Evolutionary conservation across 2,888 invertebrate genomes (phyloP).

Genomic region (Amaurobius ferox): DNA sequence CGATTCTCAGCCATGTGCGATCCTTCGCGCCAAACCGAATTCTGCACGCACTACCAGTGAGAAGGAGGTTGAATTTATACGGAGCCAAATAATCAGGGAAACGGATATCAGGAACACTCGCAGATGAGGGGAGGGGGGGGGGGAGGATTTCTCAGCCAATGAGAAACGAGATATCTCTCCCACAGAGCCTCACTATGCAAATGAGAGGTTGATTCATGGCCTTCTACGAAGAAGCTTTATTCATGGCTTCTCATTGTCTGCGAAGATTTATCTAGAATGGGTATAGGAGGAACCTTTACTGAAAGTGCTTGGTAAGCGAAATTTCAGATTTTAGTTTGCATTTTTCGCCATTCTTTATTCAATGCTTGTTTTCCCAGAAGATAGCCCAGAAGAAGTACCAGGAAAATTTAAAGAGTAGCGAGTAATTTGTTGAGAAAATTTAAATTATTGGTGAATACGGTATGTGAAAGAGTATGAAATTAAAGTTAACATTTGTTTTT

Average conservation of each 20-base stretch:
- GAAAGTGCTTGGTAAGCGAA: slow-evolving; percentile 1
- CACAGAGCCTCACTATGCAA: neutral
- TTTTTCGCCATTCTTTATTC: neutral
- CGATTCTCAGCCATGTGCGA: neutral
- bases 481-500: too few species aligned
- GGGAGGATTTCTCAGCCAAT: neutral
- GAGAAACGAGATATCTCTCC: neutral
- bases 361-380: too few species aligned
- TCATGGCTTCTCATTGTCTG: slow-evolving; percentile 6
- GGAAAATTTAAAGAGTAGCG: neutral
- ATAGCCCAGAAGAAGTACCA: neutral
- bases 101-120: neutral
- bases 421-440: neutral
- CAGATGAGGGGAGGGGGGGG: neutral
- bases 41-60: neutral
- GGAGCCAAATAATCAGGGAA: slow-evolving; percentile 10
- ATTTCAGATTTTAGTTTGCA: slow-evolving; percentile 12
- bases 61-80: neutral
- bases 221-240: neutral
- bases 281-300: neutral
- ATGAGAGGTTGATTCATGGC: slow-evolving; percentile 9
- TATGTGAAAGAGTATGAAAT: neutral
- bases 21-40: neutral
- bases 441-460: neutral
- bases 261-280: slow-evolving; percentile 14